Base-by-base conservation (phyloP, 2,888 invertebrate genomes). In the Harmothoe impar region DNA sequence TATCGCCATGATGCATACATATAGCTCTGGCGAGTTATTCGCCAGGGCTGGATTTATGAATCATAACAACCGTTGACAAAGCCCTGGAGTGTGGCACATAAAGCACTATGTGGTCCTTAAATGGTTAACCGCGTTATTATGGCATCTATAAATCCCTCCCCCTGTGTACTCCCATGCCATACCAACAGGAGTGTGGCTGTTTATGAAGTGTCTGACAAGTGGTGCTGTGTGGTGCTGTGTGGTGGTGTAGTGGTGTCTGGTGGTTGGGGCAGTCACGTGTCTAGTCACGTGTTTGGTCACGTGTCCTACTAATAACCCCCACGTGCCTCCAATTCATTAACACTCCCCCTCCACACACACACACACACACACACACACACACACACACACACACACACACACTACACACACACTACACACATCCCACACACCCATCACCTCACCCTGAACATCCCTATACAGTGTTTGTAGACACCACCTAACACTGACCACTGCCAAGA, bases 291-390 rank as follows among this genome's bases (percentile, higher is more conserved):
- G 62, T 20, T 15, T 10, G 43, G 43, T 43, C 43, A 43, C 62
- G 62, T 25, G n/a, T 62, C 62, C 23, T 25, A 62, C 62, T 62
- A 62, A 62, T 25, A 62, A 62, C 62, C 23, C 1, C n/a, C 62
- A 62, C 62, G 25, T 62, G n/a, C 62, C 62, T 25, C 25, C 62
- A 62, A 62, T 62, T 62, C 62, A 62, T 62, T 62, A 62, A 23
- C 62, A 25, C 5, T 62, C 62, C 3, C 1, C 23, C n/a, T 3
- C 62, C 25, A 23, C 23, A 62, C 62, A 5, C 62, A 7, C 5
- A 17, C 62, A 23, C 43, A 43, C 23, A 62, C 62, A 5, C 62
- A 7, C 5, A 17, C 62, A 23, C 43, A 43, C 25, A 23, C 23
- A 62, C 62, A 5, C 62, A 7, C 5, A 17, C 62, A 23, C 43